Evolutionary conservation across 1,140 invertebrate genomes (phyloP).

Genomic region (Drosophila busckii): DNA sequence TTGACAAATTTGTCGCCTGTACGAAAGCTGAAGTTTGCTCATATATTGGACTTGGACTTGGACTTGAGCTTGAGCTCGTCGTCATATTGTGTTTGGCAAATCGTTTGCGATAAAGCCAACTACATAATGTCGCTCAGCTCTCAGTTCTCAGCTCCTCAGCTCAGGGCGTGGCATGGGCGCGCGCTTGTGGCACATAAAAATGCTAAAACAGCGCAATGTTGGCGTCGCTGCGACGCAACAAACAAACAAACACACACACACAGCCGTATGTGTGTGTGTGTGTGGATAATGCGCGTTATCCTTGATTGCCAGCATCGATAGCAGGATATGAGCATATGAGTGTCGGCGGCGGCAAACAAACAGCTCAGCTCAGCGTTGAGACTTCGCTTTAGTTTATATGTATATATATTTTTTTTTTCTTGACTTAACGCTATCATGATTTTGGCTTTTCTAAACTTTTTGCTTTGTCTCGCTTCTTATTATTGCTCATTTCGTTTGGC

Average conservation of each 20-base stretch:
- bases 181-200: constrained; percentile 51
- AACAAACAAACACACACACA: constrained; percentile 14
- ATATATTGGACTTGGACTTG: not conserved
- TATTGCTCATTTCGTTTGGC: constrained; percentile 33
- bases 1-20: constrained; percentile 43
- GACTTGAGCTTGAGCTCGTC: constrained; percentile 34
- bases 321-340: constrained; percentile 26
- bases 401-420: not conserved
- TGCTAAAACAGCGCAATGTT: constrained; percentile 64
- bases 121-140: constrained; percentile 75
- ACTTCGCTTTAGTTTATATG: not conserved
- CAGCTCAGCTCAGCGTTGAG: constrained; percentile 30
- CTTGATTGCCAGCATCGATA: constrained; percentile 69
- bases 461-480: not conserved
- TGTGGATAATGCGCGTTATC: constrained; percentile 66
- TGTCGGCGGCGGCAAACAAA: constrained; percentile 41
- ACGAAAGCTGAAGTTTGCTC: constrained; percentile 19
- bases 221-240: constrained; percentile 53
- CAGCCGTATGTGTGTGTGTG: constrained; percentile 1
- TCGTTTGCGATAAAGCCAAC: constrained; percentile 75
- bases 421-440: constrained; percentile 44
- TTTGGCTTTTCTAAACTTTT: constrained; percentile 28
- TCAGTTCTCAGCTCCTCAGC: too few relatives aligned
- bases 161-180: constrained; percentile 9
- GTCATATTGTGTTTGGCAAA: constrained; percentile 74